Percentiles rank a stretch among this genome's conserved stretches.
phyloP scores from a whole-genome alignment of 1,140 invertebrate genomes.

The Phthorimaea operculella region DNA sequence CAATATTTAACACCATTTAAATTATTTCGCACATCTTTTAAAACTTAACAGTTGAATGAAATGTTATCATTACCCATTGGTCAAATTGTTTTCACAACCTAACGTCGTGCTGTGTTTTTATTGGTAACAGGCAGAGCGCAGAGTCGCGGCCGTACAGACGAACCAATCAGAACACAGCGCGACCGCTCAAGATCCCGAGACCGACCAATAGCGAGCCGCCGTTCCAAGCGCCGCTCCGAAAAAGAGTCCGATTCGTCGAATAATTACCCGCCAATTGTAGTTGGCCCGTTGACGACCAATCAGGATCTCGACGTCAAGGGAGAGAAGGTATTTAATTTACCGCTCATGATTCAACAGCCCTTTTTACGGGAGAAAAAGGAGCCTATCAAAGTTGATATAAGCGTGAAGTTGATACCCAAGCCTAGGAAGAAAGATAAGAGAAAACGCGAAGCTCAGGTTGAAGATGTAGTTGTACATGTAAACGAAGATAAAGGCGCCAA shows the following conservation, averaged over 20 bases:
- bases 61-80: conserved; percentile 53
- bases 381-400: conserved; percentile 82
- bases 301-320: conserved; percentile 64
- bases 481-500: conserved; percentile 42
- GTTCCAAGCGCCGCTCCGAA: conserved; percentile 52
- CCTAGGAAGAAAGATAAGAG: conserved; percentile 59
- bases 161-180: conserved; percentile 67
- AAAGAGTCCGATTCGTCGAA: conserved; percentile 71
- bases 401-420: conserved; percentile 80
- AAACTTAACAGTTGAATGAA: conserved; percentile 11
- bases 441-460: conserved; percentile 40
- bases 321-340: conserved; percentile 64
- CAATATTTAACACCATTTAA: conserved; percentile 4
- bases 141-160: conserved; percentile 62
- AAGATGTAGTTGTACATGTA: conserved; percentile 47
- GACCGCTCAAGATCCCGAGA: conserved; percentile 53
- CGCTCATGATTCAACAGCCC: conserved; percentile 71
- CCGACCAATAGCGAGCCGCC: conserved; percentile 34
- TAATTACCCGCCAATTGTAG: conserved; percentile 67
- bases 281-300: conserved; percentile 65
- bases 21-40: conserved; percentile 15
- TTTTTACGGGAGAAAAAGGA: conserved; percentile 79
- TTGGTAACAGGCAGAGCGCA: conserved; percentile 66
- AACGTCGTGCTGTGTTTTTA: conserved; percentile 68
- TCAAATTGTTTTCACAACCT: conserved; percentile 28